Evolutionary conservation across 1,140 invertebrate genomes (phyloP).

Genomic region (Ceratina calcarata): DNA sequence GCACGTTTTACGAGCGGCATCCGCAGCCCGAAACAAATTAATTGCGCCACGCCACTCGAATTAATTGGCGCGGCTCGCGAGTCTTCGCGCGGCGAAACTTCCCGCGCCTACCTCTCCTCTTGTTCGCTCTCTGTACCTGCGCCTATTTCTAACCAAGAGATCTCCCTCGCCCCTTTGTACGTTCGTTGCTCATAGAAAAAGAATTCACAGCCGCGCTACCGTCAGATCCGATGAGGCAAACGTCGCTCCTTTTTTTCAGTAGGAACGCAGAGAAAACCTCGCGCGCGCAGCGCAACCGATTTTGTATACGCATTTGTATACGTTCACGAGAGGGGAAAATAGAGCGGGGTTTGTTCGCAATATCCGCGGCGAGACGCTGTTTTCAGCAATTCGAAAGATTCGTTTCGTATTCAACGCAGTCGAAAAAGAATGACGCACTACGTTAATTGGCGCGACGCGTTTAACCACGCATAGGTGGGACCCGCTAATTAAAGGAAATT

Average conservation of each 20-base stretch:
- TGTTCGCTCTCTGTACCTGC: constrained; percentile 1
- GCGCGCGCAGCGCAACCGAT: too few species aligned
- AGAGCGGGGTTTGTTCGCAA: not conserved
- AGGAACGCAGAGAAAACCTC: not conserved
- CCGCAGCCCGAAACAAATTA: constrained; percentile 70
- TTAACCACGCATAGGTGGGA: not conserved
- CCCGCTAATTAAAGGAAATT: constrained; percentile 6
- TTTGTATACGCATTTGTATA: too few species aligned
- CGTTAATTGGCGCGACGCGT: not conserved
- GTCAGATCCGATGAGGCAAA: not conserved
- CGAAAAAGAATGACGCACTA: too few species aligned
- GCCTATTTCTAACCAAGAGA: not conserved
- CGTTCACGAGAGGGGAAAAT: not conserved
- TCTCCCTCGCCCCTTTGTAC: not conserved
- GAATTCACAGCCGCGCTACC: not conserved
- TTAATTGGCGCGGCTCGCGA: constrained; percentile 64
- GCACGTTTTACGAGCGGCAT: constrained; percentile 69
- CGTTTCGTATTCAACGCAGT: not conserved
- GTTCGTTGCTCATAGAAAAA: not conserved
- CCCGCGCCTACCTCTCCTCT: constrained; percentile 12
- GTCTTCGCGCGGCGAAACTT: constrained; percentile 39
- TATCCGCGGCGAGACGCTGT: not conserved
- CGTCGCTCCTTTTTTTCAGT: not conserved
- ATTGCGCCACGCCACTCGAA: constrained; percentile 69
- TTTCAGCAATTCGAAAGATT: not conserved